Conservation (phyloP, 2,888 invertebrate genomes). For the Augochlorella aurata region DNA sequence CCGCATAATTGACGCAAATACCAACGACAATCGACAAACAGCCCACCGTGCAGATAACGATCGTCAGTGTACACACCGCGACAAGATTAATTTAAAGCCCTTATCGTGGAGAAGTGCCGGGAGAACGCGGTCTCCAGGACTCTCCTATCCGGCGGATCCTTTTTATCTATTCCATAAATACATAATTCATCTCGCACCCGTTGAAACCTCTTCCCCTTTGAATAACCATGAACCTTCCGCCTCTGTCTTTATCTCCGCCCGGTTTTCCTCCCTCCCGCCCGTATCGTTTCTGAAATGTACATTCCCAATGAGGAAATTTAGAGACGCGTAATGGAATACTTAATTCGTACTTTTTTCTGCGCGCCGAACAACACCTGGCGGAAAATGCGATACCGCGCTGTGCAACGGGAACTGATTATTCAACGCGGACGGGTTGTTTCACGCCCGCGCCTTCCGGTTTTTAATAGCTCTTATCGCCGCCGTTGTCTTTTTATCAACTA, state of each 20-base stretch:
- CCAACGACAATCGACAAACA: conserved; percentile 63
- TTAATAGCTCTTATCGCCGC: neutral
- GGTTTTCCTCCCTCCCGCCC: neutral
- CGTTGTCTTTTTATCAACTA: conserved; percentile 14
- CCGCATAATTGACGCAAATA: conserved; percentile 61
- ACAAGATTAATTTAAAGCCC: conserved; percentile 71
- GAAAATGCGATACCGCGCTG: neutral
- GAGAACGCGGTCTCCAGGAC: conserved; percentile 18
- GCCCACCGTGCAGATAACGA: conserved; percentile 62
- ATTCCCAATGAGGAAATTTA: neutral
- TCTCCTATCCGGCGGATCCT: neutral
- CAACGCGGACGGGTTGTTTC: neutral
- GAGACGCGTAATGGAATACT: neutral
- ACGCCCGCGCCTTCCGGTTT: neutral
- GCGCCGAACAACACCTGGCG: neutral
- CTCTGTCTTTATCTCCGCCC: too few relatives aligned
- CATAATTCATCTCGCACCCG: neutral
- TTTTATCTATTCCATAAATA: conserved; percentile 3
- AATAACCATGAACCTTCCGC: neutral
- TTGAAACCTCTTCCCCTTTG: neutral
- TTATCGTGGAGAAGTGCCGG: conserved; percentile 56
- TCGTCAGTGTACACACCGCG: conserved; percentile 62
- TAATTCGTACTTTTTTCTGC: neutral
- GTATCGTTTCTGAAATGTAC: neutral
- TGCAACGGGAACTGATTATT: neutral